Conservation (phyloP, 2,113 vertebrate species). For the Nicator chloris region DNA sequence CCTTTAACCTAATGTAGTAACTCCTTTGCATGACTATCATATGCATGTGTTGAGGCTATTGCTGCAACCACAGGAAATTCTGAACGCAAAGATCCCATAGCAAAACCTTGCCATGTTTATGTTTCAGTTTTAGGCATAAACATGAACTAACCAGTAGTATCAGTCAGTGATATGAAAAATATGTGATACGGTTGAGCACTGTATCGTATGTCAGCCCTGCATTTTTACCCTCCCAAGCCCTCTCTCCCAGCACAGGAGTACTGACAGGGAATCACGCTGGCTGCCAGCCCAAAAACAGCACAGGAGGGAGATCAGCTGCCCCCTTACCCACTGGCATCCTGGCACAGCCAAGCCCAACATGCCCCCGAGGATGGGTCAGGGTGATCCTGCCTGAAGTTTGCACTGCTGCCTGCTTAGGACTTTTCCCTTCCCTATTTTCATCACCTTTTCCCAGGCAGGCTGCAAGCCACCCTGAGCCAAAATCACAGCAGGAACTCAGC, state of each 20-base stretch:
- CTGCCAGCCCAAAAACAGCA: background rate
- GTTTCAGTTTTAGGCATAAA: background rate
- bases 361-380: accelerated
- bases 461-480: background rate
- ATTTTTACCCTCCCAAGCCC: background rate
- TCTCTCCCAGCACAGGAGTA: background rate
- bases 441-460: background rate
- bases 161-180: background rate
- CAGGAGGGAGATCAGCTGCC: background rate
- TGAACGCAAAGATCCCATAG: background rate
- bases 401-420: background rate
- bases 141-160: background rate
- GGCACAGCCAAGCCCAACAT: background rate
- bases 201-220: background rate
- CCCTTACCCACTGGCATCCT: accelerated
- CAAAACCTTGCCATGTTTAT: background rate
- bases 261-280: background rate
- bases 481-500: background rate
- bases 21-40: background rate
- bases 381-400: background rate
- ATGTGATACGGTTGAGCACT: background rate
- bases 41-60: background rate
- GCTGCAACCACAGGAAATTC: background rate
- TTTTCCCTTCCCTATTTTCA: background rate
- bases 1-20: background rate